phyloP scores from a whole-genome alignment of 2,797 vertebrate species.

The Hozukius guyotensis region DNA sequence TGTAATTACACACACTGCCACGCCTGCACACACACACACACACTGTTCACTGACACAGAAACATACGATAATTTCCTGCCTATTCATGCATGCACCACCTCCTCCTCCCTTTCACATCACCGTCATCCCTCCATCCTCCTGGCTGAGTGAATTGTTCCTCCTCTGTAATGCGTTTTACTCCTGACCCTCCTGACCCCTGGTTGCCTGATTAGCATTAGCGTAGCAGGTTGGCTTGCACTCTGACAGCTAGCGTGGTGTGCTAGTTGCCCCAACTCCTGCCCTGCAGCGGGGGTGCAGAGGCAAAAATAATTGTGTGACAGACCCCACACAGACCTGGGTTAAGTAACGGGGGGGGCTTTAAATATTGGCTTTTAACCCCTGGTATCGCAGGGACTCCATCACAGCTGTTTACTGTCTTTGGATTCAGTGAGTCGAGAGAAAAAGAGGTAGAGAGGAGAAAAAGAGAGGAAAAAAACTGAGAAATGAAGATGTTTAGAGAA shows the following conservation, averaged over 20 bases:
- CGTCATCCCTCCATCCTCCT: neutral
- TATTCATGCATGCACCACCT: neutral
- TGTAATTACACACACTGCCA: constrained; percentile 11
- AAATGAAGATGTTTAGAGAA: neutral
- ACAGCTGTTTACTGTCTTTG: neutral
- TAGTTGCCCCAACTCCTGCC: neutral
- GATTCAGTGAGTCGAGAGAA: neutral
- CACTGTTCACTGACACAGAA: neutral
- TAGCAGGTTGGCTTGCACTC: constrained; percentile 21
- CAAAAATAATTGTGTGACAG: neutral
- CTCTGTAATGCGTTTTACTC: neutral
- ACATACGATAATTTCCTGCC: neutral
- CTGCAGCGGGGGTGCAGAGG: neutral
- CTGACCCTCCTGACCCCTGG: neutral
- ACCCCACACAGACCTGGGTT: neutral
- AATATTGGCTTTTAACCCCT: neutral
- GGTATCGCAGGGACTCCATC: neutral
- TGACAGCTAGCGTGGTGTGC: neutral
- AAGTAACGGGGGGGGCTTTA: neutral
- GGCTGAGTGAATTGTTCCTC: neutral
- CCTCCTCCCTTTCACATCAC: neutral
- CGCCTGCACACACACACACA: neutral
- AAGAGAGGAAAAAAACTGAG: neutral
- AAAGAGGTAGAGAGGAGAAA: neutral
- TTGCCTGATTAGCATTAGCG: constrained; percentile 27